Base-by-base conservation (phyloP, 2,888 invertebrate genomes). In the Oligia strigilis region DNA sequence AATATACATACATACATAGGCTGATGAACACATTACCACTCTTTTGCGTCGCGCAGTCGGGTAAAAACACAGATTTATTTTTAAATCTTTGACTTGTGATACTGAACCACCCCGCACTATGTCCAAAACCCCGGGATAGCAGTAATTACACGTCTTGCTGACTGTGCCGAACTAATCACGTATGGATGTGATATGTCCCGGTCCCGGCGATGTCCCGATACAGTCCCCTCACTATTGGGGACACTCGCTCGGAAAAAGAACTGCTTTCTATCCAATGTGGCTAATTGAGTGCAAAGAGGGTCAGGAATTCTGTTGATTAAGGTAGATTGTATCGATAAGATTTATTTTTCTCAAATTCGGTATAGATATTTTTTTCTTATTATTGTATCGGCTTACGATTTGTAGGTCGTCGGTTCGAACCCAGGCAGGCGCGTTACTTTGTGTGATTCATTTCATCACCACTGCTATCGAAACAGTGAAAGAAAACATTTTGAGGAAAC, bases 71-170 rank as follows among this genome's bases (percentile, higher is more conserved):
- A 11, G 11, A 19, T 5, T n/a, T n/a, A 29, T 29, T 13, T 43
- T 9, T 70, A 1, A 52, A 62, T 40, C n/a, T 4, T 17, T n/a
- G 6, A 70, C 13, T 85, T 87, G 66, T n/a, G 1, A 23, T 74
- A 77, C 86, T 85, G 71, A 11, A 23, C 1, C 9, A 14, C 0
- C 6, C 19, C 6, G 0, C n/a, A 77, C 88, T 80, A n/a, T 76
- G 76, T 14, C 36, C 72, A 36, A 52, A 67, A 73, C 29, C 67
- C 76, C 46, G 65, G 72, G 71, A 67, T 62, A 66, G 65, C 77
- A 83, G 81, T 87, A 89, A 90, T 89, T 89, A 89, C 89, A 86
- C 85, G 89, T 90, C 86, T 78, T 87, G 85, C 90, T 89, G 89
- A 90, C 90, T 87, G 70, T 43, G 66, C 75, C 65, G 73, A 77